Base-by-base conservation (phyloP, 1,140 invertebrate species). In the Drosophila asahinai region DNA sequence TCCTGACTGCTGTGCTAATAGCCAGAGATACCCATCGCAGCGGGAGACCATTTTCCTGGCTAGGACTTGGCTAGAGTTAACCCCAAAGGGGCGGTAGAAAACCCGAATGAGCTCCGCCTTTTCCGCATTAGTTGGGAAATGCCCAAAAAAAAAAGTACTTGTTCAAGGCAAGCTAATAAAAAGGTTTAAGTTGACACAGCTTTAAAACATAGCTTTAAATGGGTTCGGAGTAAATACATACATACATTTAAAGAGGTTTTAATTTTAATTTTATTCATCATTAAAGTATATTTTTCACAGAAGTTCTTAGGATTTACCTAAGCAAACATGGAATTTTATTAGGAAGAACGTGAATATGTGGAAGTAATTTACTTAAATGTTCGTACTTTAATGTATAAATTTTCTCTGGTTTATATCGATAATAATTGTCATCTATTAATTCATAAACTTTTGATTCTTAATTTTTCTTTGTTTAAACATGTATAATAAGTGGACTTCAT, bases 21-120 rank as follows among this genome's bases (percentile, higher is more conserved):
- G 86, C 64, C 77, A 54, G n/a, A 84, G 84, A 76, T 89, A 81
- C 83, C 87, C 78, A 90, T 84, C 86, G 40, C 84, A 84, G 70
- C 86, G 57, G 86, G 84, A 40, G 54, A 73, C 72, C 61, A 43
- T 61, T 49, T 48, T 38, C 27, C 60, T 57, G 65, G 71, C 60
- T 57, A 67, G 71, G 57, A 65, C 64, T 45, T 62, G 58, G 22
- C 14, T 38, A 40, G 48, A 54, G 43, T 52, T 38, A 70, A 65
- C 71, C 58, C 48, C 38, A 78, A 78, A 61, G 19, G 48, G 70
- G 67, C 54, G 54, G 68, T 7, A 27, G 19, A 61, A 73, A 58
- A 45, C 65, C 67, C 59, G 63, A 42, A 49, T 55, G 62, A 70
- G 76, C 65, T 80, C 83, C 83, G 83, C 83, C 83, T 86, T 86